Evolutionary conservation across 2,797 vertebrate species (phyloP).

Genomic region (Sebastes diaconus): DNA sequence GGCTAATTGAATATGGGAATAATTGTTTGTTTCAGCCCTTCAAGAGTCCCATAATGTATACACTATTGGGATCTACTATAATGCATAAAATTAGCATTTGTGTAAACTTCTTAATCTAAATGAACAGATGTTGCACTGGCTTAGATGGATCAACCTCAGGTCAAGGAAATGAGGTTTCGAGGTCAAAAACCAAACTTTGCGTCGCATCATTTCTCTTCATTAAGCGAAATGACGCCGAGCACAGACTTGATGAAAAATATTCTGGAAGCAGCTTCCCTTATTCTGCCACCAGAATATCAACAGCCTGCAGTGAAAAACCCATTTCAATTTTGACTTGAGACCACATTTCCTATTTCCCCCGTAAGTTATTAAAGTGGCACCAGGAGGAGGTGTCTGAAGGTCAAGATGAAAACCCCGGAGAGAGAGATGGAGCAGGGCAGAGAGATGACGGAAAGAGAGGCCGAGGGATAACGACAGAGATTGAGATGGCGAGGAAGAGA

Average conservation of each 20-base stretch:
- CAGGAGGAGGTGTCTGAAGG: conserved; percentile 75
- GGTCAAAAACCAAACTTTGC: conserved; percentile 53
- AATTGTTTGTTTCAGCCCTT: neutral
- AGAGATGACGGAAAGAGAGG: conserved; percentile 45
- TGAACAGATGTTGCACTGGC: conserved; percentile 16
- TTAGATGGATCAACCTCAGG: conserved; percentile 24
- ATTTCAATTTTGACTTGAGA: conserved; percentile 75
- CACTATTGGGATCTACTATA: neutral
- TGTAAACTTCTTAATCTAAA: conserved; percentile 35
- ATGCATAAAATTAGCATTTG: conserved; percentile 12
- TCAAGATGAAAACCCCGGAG: conserved; percentile 71
- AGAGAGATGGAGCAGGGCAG: conserved; percentile 31
- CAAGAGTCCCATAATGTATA: neutral
- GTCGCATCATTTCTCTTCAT: conserved; percentile 67
- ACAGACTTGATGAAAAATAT: conserved; percentile 61
- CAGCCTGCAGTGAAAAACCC: conserved; percentile 61
- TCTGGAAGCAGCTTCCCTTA: conserved; percentile 47
- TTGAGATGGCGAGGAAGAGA: conserved; percentile 18
- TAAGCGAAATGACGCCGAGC: conserved; percentile 56
- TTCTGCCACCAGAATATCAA: conserved; percentile 69
- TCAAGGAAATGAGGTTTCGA: conserved; percentile 61
- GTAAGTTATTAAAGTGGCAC: conserved; percentile 74
- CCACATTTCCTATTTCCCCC: conserved; percentile 69
- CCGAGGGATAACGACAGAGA: conserved; percentile 41
- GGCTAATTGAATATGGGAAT: neutral